These are phyloP conservation scores for Nudaria mundana DNA, from an alignment of 2,888 invertebrate species.

Conservation along the genomic window DNA sequence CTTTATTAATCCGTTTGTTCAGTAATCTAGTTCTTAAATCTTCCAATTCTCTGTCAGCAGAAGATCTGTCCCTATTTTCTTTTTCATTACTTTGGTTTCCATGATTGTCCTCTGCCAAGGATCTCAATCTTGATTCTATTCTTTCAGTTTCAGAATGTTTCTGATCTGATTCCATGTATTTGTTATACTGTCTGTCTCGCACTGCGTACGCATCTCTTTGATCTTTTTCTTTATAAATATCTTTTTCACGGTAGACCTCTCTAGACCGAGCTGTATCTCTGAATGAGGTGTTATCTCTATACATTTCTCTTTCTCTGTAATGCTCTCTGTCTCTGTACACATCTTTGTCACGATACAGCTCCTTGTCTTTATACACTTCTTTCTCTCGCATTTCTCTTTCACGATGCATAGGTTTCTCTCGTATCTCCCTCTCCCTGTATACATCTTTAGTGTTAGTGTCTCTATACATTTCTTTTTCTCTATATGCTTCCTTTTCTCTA, in stretches of 20 bases:
- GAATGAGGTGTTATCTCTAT: constrained; percentile 52
- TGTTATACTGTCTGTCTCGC: constrained; percentile 59
- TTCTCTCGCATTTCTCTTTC: constrained; percentile 61
- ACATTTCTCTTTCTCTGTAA: constrained; percentile 60
- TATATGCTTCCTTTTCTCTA: constrained; percentile 51
- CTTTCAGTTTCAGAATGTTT: constrained; percentile 62
- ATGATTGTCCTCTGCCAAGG: constrained; percentile 63
- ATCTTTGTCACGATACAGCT: constrained; percentile 65
- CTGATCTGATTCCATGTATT: constrained; percentile 60
- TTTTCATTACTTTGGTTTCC: constrained; percentile 67
- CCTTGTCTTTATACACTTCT: constrained; percentile 63
- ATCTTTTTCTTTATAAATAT: constrained; percentile 60
- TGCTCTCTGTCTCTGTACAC: constrained; percentile 67
- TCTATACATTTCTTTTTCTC: constrained; percentile 51
- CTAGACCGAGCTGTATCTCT: constrained; percentile 51
- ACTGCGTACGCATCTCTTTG: constrained; percentile 58
- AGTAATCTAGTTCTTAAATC: constrained; percentile 88
- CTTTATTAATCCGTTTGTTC: constrained; percentile 86
- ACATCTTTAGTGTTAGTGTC: constrained; percentile 48
- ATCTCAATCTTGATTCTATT: constrained; percentile 65
- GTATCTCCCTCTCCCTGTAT: constrained; percentile 53
- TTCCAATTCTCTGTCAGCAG: constrained; percentile 84
- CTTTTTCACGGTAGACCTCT: constrained; percentile 61
- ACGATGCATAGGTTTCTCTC: constrained; percentile 61
- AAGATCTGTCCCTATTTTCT: constrained; percentile 70